Evolutionary conservation across 2,888 invertebrate species (phyloP), one percentile per base, ranked within the genome.

Genomic region (Nomada hirtipes): DNA sequence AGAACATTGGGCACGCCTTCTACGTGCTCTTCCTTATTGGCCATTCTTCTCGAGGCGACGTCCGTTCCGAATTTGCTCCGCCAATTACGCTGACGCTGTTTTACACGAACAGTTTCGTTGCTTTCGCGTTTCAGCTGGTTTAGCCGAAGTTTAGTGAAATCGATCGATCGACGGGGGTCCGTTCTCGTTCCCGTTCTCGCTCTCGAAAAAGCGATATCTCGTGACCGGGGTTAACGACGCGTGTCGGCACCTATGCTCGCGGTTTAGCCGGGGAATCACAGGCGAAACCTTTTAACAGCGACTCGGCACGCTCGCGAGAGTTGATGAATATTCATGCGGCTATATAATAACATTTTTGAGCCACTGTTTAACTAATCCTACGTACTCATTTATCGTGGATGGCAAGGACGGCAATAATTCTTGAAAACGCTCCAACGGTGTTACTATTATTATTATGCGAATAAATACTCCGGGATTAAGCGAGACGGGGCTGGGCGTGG

Each of bases 291-390:
- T 88, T 90, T 89, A 89, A 89, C 87, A 84, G 89, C 84, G 76
- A 82, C 78, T 80, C 85, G 82, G 70, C 67, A 61, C 36, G 80
- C 42, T 76, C 70, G 18, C 70, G 85, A 76, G 64, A 87, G 83
- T 91, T 92, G 93, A 93, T 93, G 93, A 93, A 93, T 93, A 93
- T 93, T 93, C 93, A 93, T 93, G 92, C 89, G 76, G 91, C 93
- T 92, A 93, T 93, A 93, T 93, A 93, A 93, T 93, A 93, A 93
- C 93, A 93, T 93, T 93, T 93, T 93, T 93, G 93, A 93, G 93
- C 93, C 92, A 93, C 93, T 93, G 93, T 93, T 93, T 93, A 93
- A 93, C 93, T 93, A 93, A 93, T 93, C 93, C 93, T 92, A 91
- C 89, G 93, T 90, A 93, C 93, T 93, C 93, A 92, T 93, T 93